phyloP scores from a whole-genome alignment of 2,797 vertebrate genomes.

The Pteropus rufus region DNA sequence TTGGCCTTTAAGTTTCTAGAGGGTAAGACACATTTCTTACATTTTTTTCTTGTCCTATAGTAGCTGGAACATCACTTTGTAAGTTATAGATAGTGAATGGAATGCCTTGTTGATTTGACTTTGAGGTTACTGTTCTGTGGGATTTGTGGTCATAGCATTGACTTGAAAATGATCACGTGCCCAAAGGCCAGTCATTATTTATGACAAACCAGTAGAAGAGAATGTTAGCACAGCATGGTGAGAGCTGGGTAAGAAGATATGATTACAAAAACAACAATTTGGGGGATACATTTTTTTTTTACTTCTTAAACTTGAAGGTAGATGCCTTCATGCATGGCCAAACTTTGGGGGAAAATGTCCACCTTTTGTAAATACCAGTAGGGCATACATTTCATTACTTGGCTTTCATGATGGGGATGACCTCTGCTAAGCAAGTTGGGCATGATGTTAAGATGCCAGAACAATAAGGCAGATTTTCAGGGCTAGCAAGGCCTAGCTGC shows the following conservation, averaged over 20 bases:
- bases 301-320: neutral
- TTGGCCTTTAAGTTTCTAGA: slow-evolving; percentile 9
- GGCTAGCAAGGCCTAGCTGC: neutral
- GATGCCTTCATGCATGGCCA: neutral
- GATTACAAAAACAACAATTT: neutral
- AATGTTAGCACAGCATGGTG: neutral
- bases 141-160: neutral
- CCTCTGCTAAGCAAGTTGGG: neutral
- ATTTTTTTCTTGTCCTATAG: neutral
- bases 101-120: neutral
- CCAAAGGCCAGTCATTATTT: neutral
- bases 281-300: neutral
- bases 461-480: neutral
- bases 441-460: neutral
- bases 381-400: neutral
- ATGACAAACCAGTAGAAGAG: neutral
- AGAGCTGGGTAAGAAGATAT: neutral
- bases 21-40: neutral
- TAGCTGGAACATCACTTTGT: neutral
- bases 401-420: neutral
- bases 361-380: neutral
- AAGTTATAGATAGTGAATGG: neutral
- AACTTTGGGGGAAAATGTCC: neutral
- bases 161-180: neutral
- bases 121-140: neutral